Conservation (phyloP, 2,113 vertebrate species). For the Redunca redunca region DNA sequence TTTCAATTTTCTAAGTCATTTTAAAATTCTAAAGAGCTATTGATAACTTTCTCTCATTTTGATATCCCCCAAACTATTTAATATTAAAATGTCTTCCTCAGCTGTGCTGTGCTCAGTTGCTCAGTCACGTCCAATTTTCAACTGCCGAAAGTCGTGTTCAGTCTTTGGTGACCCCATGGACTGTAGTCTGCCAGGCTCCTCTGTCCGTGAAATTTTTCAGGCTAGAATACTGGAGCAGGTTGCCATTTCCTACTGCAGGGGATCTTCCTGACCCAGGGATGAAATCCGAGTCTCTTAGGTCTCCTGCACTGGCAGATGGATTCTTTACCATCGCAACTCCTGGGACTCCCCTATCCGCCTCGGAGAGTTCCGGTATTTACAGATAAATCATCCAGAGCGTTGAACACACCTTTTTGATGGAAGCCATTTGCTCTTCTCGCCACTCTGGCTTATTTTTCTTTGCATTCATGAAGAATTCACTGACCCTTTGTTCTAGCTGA, state of each 20-base stretch:
- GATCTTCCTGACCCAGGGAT: background rate
- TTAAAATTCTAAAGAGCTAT: background rate
- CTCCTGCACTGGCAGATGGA: background rate
- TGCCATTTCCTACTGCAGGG: background rate
- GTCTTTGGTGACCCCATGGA: background rate
- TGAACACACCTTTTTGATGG: constrained; percentile 95
- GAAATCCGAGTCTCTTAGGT: background rate
- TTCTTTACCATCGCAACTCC: background rate
- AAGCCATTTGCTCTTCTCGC: constrained; percentile 99
- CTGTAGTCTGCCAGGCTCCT: background rate
- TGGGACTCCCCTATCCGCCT: background rate
- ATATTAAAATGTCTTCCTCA: constrained; percentile 30
- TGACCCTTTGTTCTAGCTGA: constrained; percentile 97
- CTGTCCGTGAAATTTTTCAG: background rate
- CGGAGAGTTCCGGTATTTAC: background rate
- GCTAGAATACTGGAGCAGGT: background rate
- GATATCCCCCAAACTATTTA: constrained; percentile 18
- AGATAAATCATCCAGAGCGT: background rate
- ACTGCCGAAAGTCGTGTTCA: background rate
- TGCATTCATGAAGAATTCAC: constrained; percentile 97
- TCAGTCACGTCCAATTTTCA: background rate
- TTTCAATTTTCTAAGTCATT: background rate
- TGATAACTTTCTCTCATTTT: constrained; percentile 22
- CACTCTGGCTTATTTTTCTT: constrained; percentile 99
- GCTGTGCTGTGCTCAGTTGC: background rate